phyloP scores from a whole-genome alignment of 2,888 invertebrate genomes.

The Folsomia manolachei region DNA sequence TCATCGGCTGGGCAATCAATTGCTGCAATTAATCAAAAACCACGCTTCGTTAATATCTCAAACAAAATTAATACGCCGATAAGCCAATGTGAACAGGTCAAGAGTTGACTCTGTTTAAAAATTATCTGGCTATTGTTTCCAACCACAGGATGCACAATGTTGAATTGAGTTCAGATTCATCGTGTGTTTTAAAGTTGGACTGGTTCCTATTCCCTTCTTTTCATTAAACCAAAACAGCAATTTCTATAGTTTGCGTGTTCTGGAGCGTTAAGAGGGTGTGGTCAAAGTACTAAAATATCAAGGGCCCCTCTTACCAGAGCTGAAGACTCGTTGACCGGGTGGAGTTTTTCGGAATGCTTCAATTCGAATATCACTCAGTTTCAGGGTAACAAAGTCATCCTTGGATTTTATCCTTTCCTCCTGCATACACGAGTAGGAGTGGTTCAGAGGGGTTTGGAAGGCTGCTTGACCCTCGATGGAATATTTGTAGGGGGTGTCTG shows the following conservation, averaged over 20 bases:
- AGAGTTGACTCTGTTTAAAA: background rate
- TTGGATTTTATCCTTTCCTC: conserved; percentile 62
- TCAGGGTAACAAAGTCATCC: conserved; percentile 57
- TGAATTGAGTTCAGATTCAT: background rate
- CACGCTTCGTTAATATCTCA: background rate
- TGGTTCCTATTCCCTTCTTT: conserved; percentile 4
- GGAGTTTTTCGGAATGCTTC: conserved; percentile 65
- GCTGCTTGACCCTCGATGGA: conserved; percentile 57
- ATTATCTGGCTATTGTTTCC: conserved; percentile 3
- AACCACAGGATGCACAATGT: conserved; percentile 1
- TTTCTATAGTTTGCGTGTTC: conserved; percentile 8
- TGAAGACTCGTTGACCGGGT: conserved; percentile 57
- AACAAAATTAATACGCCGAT: background rate
- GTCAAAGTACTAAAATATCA: conserved; percentile 3
- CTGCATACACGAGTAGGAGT: conserved; percentile 71
- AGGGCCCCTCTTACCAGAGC: conserved; percentile 63
- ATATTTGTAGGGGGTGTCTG: conserved; percentile 55
- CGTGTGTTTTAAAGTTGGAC: conserved; percentile 11
- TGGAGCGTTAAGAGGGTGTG: conserved; percentile 2
- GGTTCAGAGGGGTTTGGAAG: conserved; percentile 63
- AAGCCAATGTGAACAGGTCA: background rate
- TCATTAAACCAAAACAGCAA: conserved; percentile 26
- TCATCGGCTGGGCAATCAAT: conserved; percentile 70
- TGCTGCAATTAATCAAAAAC: conserved; percentile 57
- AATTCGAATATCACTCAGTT: conserved; percentile 65